These are phyloP conservation scores for Platalea minor DNA, from an alignment of 2,797 vertebrate species.

Conservation along the genomic window DNA sequence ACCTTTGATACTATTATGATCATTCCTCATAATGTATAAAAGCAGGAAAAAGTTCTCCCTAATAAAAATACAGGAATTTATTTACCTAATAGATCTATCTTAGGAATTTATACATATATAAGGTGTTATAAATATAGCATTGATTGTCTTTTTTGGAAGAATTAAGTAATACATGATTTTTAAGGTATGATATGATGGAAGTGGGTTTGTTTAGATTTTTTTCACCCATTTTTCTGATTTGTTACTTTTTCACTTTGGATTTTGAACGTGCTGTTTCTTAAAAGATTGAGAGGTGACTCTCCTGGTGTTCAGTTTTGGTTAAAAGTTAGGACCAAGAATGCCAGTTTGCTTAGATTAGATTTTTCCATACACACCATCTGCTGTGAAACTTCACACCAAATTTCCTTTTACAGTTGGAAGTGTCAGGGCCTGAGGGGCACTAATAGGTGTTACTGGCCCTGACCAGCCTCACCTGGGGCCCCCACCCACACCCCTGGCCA, in stretches of 20 bases:
- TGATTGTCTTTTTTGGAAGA: not conserved
- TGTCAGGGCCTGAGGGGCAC: not conserved
- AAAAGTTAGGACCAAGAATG: not conserved
- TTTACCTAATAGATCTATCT: not conserved
- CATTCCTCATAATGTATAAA: not conserved
- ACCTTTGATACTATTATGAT: not conserved
- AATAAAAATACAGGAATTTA: not conserved
- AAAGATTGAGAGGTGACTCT: not conserved
- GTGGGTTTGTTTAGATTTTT: rapidly evolving
- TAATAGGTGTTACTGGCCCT: no score
- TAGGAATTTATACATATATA: not conserved
- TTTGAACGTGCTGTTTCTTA: not conserved
- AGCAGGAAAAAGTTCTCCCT: not conserved
- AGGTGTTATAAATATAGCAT: not conserved
- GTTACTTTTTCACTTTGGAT: not conserved
- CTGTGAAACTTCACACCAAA: not conserved
- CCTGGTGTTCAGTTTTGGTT: not conserved
- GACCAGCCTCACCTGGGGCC: not conserved
- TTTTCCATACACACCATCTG: not conserved
- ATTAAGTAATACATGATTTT: not conserved
- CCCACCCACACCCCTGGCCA: not conserved
- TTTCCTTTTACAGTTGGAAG: not conserved
- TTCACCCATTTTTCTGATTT: not conserved
- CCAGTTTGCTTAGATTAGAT: not conserved
- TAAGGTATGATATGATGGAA: not conserved